phyloP scores from a whole-genome alignment of 2,888 invertebrate species.

The Drosophila fungiperda region DNA sequence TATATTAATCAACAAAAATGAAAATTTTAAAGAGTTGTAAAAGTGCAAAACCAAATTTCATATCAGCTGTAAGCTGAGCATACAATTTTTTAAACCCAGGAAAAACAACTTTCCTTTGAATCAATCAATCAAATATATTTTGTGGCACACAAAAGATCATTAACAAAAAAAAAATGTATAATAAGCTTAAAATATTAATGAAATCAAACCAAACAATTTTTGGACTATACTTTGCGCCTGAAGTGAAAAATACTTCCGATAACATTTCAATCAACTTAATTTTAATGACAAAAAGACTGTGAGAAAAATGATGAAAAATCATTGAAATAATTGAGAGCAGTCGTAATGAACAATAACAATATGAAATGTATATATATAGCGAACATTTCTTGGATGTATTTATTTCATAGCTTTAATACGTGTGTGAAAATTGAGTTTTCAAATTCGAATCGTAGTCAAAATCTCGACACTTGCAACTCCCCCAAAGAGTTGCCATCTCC shows the following conservation, averaged over 20 bases:
- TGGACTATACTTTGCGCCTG: background rate
- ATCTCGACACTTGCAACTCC: background rate
- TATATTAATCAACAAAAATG: too few species aligned
- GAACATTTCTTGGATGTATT: background rate
- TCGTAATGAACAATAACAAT: background rate
- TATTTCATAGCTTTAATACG: background rate
- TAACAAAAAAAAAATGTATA: background rate
- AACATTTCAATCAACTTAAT: background rate
- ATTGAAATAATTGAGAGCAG: background rate
- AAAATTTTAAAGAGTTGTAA: background rate
- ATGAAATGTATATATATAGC: background rate
- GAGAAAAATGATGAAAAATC: background rate
- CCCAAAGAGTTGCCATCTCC: background rate
- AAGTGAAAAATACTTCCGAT: background rate
- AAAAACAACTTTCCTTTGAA: constrained; percentile 1
- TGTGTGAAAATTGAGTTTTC: background rate
- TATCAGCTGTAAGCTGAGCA: background rate
- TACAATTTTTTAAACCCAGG: background rate
- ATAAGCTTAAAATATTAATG: background rate
- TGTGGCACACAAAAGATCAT: background rate
- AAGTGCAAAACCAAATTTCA: background rate
- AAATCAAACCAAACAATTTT: background rate
- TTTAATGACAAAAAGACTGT: background rate
- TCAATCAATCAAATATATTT: background rate
- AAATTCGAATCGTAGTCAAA: constrained; percentile 2